Evolutionary conservation across 2,888 invertebrate species (phyloP).

Genomic region (Eristalis pertinax): DNA sequence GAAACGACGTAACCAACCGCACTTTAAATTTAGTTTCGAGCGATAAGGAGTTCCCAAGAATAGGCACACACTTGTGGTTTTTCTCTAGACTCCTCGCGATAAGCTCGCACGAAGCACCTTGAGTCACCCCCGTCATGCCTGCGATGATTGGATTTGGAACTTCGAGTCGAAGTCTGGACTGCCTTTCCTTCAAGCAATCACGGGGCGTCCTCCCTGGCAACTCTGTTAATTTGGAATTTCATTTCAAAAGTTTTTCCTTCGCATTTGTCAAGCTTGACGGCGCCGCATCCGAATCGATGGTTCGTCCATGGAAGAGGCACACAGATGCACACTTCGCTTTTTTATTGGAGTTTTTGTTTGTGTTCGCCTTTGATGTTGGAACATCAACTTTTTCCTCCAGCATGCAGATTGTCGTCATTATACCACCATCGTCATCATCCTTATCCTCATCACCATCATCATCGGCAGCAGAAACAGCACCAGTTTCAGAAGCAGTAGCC

Average conservation of each 20-base stretch:
- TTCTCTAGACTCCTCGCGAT: background rate
- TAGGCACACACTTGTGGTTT: background rate
- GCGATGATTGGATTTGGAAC: background rate
- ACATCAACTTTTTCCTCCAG: constrained; percentile 21
- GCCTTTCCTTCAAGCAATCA: background rate
- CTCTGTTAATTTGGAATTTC: background rate
- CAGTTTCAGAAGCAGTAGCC: background rate
- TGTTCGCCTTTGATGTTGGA: constrained; percentile 19
- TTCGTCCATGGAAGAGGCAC: background rate
- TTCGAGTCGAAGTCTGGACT: background rate
- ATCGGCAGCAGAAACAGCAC: background rate
- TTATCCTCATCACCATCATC: constrained; percentile 16
- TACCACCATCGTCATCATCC: constrained; percentile 1
- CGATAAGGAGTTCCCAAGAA: background rate
- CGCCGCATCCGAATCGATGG: constrained; percentile 15
- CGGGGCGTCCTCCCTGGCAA: background rate
- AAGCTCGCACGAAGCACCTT: background rate
- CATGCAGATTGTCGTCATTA: constrained; percentile 11
- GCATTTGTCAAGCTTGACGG: background rate
- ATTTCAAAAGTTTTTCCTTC: background rate
- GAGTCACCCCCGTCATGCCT: background rate
- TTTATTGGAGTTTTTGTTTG: background rate
- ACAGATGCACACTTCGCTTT: background rate
- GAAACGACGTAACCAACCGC: background rate
- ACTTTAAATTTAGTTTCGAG: background rate